phyloP scores from a whole-genome alignment of 35 echinoderm and acorn worm genomes.

The Apostichopus japonicus region DNA sequence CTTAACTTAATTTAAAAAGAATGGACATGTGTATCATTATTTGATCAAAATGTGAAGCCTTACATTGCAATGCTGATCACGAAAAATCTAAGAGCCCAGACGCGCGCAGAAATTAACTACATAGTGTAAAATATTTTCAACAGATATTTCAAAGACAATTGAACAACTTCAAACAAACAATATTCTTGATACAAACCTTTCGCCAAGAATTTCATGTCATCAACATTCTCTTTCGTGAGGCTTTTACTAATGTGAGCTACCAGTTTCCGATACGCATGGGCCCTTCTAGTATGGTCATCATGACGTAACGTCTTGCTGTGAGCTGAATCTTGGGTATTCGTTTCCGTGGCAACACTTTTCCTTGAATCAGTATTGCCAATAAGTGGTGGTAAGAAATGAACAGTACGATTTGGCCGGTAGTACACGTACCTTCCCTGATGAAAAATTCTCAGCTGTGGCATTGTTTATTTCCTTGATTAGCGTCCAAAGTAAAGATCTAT shows the following conservation, averaged over 20 bases:
- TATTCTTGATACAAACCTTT: conserved; percentile 48
- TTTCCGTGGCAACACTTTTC: background rate
- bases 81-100: no score
- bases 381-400: conserved; percentile 61
- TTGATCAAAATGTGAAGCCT: no score
- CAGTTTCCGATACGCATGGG: conserved; percentile 56
- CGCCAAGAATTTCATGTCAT: conserved; percentile 80
- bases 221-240: conserved; percentile 70
- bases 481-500: no score
- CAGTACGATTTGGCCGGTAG: conserved; percentile 56
- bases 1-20: no score
- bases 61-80: no score
- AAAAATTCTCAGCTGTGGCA: conserved; percentile 60
- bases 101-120: no score
- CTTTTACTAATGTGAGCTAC: conserved; percentile 57
- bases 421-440: conserved; percentile 64
- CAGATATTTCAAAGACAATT: no score
- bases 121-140: no score
- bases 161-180: no score
- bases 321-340: background rate
- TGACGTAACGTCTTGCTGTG: background rate
- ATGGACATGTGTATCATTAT: no score
- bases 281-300: background rate
- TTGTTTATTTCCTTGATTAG: background rate
- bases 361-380: background rate